A percentile compares a stretch with the other conserved stretches of the same genome.
Conservation (phyloP, 1,140 invertebrate genomes). For the Dysdera silvatica region DNA sequence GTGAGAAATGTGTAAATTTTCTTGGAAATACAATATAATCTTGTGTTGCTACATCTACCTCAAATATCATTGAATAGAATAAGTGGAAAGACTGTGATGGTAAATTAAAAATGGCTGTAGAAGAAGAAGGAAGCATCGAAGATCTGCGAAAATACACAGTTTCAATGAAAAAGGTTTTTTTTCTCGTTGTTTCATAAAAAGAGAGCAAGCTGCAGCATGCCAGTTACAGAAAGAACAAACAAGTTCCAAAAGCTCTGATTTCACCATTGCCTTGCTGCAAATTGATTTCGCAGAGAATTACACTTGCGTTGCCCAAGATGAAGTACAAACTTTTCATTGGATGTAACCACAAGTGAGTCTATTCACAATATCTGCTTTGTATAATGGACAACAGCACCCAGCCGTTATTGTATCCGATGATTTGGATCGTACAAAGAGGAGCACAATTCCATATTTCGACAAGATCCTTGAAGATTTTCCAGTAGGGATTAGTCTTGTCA, state of each 20-base stretch:
- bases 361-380: not conserved
- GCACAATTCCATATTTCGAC: not conserved
- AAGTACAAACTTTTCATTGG: constrained; percentile 2
- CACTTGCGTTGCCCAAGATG: not conserved
- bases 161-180: not conserved
- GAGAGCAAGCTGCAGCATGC: not conserved
- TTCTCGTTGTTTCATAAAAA: not conserved
- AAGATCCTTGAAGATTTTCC: constrained; percentile 1
- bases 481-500: not conserved
- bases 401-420: not conserved
- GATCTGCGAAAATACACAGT: not conserved
- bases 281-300: not conserved
- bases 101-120: too few species aligned
- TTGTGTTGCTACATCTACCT: not conserved
- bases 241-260: not conserved
- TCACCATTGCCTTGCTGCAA: not conserved
- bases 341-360: not conserved
- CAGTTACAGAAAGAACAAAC: not conserved
- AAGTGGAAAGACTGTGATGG: too few species aligned
- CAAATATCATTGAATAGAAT: not conserved
- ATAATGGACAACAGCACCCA: not conserved
- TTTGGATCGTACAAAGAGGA: not conserved
- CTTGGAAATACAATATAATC: not conserved
- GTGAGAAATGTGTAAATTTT: too few species aligned
- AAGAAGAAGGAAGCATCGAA: not conserved